Evolutionary conservation across 2,113 vertebrate genomes (phyloP).

Genomic region (Macrotis lagotis): DNA sequence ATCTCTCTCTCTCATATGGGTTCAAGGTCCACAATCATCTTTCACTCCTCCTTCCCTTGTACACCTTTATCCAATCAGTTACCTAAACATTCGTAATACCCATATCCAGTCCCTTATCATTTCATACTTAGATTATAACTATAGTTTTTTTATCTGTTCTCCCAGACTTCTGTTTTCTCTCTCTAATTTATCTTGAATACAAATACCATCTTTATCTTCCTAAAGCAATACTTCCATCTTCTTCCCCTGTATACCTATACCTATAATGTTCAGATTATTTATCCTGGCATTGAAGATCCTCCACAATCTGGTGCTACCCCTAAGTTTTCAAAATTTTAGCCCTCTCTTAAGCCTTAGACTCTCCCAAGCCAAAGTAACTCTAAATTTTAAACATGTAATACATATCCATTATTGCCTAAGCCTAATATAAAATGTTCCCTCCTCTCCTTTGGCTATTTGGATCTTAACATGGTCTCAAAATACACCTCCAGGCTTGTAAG

Average conservation of each 20-base stretch:
- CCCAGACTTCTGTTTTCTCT: neutral
- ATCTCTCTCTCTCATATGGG: neutral
- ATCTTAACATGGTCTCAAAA: no score
- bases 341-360: neutral
- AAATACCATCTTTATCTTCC: neutral
- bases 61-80: neutral
- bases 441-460: no score
- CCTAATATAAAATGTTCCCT: no score
- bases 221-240: neutral
- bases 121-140: neutral
- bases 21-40: neutral
- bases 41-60: neutral
- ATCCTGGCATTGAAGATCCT: neutral
- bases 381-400: neutral
- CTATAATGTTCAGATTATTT: neutral
- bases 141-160: neutral
- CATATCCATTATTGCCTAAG: neutral
- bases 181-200: neutral
- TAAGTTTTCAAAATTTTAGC: neutral
- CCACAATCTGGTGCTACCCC: neutral
- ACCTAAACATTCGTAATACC: neutral
- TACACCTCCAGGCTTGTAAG: no score
- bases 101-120: neutral
- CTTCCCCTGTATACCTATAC: neutral
- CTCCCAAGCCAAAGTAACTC: neutral